phyloP scores from a whole-genome alignment of 2,797 vertebrate genomes.

The Spondyliosoma cantharus region DNA sequence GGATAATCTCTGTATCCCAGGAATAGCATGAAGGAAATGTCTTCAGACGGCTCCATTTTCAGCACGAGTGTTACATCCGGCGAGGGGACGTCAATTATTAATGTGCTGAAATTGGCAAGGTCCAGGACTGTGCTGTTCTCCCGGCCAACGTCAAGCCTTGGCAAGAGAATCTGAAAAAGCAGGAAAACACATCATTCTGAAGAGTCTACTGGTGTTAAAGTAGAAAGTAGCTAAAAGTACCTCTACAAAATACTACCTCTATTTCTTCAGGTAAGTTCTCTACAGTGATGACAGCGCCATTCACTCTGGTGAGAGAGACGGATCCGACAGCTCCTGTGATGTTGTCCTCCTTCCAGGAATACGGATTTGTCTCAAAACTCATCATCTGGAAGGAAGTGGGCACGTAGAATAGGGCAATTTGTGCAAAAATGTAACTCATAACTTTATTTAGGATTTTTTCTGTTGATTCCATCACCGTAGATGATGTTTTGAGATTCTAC shows the following conservation, averaged over 20 bases:
- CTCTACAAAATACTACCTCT: slow-evolving; percentile 82
- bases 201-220: background rate
- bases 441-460: slow-evolving; percentile 3
- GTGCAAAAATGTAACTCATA: background rate
- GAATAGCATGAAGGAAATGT: slow-evolving; percentile 86
- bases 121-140: slow-evolving; percentile 85
- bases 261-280: slow-evolving; percentile 88
- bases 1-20: slow-evolving; percentile 88
- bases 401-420: background rate
- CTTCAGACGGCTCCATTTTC: slow-evolving; percentile 87
- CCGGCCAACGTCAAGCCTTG: slow-evolving; percentile 77
- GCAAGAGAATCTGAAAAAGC: slow-evolving; percentile 88
- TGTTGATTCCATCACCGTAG: background rate
- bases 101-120: slow-evolving; percentile 86
- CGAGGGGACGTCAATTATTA: slow-evolving; percentile 88
- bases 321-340: slow-evolving; percentile 89
- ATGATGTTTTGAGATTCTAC: background rate
- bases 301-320: slow-evolving; percentile 86
- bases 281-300: slow-evolving; percentile 87
- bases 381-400: slow-evolving; percentile 86
- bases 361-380: slow-evolving; percentile 92
- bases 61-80: slow-evolving; percentile 88
- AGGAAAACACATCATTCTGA: slow-evolving; percentile 24
- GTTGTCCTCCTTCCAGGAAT: slow-evolving; percentile 82
- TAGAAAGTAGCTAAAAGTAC: background rate